A percentile compares a stretch with the other conserved stretches of the same genome.
These are phyloP conservation scores for Staurois parvus DNA, from an alignment of 2,797 vertebrate genomes.

Conservation along the genomic window DNA sequence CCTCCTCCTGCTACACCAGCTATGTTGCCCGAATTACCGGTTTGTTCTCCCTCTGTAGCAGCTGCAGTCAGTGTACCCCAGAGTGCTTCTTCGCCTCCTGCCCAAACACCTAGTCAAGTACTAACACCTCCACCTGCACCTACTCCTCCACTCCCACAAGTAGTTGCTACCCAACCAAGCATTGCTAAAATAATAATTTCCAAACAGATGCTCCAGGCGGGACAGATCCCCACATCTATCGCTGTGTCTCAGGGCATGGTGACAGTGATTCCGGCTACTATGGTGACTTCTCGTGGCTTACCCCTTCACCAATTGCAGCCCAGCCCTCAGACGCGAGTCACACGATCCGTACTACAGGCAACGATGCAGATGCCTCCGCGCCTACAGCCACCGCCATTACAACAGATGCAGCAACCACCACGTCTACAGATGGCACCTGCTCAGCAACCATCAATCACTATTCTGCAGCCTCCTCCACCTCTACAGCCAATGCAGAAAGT, in stretches of 20 bases:
- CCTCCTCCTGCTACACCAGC: constrained; percentile 71
- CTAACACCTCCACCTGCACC: constrained; percentile 72
- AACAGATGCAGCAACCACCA: constrained; percentile 85
- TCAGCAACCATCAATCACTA: constrained; percentile 85
- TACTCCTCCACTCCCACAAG: constrained; percentile 69
- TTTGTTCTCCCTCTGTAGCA: constrained; percentile 66
- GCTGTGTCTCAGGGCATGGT: constrained; percentile 80
- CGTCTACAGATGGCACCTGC: constrained; percentile 70
- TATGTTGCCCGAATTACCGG: constrained; percentile 65
- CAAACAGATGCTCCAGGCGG: constrained; percentile 78
- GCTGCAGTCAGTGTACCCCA: constrained; percentile 58
- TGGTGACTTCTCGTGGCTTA: constrained; percentile 75
- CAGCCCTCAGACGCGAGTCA: constrained; percentile 74
- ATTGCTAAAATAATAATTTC: constrained; percentile 90
- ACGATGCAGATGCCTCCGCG: constrained; percentile 74
- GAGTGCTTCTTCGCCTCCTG: constrained; percentile 69
- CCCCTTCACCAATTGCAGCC: constrained; percentile 73
- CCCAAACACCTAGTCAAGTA: constrained; percentile 61
- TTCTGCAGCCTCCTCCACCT: constrained; percentile 82
- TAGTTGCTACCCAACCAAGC: constrained; percentile 68
- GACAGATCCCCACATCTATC: constrained; percentile 70
- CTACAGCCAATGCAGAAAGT: constrained; percentile 78
- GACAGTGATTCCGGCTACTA: constrained; percentile 82
- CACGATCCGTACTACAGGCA: constrained; percentile 75
- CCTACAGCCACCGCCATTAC: constrained; percentile 83